phyloP scores from a whole-genome alignment of 2,113 vertebrate species.

The Nipponia nippon region DNA sequence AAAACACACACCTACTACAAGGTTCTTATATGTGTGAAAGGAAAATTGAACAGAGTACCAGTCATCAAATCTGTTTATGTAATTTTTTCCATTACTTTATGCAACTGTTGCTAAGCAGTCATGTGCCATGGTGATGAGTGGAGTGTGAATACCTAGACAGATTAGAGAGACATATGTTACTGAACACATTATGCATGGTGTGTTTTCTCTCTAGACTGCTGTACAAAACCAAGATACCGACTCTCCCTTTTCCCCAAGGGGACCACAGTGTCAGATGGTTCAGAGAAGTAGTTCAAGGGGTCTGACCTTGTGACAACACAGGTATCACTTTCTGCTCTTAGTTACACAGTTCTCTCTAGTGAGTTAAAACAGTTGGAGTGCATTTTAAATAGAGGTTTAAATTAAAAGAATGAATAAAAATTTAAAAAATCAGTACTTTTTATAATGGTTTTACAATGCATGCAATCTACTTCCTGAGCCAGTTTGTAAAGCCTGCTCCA shows the following conservation, averaged over 20 bases:
- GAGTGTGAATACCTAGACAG: constrained; percentile 25
- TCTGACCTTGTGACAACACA: neutral
- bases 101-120: constrained; percentile 58
- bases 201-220: neutral
- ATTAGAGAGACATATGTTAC: constrained; percentile 41
- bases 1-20: neutral
- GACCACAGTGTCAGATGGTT: neutral
- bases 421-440: neutral
- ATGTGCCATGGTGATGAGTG: constrained; percentile 32
- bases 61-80: neutral
- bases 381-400: neutral
- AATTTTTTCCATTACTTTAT: constrained; percentile 18
- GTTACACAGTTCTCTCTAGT: neutral
- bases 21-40: neutral
- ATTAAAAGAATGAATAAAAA: neutral
- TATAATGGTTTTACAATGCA: neutral
- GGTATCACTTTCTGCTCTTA: neutral
- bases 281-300: neutral
- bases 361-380: neutral
- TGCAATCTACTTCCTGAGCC: neutral
- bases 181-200: neutral
- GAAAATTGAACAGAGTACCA: neutral
- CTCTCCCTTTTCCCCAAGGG: neutral
- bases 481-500: neutral
- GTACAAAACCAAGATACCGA: neutral